Percentiles rank a stretch among this genome's conserved stretches.
phyloP scores from a whole-genome alignment of 2,797 vertebrate genomes.

The Microhierax caerulescens region DNA sequence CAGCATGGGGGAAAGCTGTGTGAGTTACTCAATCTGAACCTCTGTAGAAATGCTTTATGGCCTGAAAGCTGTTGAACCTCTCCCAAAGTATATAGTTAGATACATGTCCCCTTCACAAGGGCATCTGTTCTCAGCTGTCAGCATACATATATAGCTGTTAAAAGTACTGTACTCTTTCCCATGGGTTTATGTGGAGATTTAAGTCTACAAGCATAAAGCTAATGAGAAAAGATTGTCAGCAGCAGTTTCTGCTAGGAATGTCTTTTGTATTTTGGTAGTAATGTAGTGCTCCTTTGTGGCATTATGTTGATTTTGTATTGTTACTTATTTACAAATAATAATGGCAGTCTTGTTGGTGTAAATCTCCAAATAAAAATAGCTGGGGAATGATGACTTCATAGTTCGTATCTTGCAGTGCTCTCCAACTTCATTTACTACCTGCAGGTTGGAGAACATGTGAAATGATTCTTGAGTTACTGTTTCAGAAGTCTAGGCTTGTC shows the following conservation, averaged over 20 bases:
- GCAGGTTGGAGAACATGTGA: background rate
- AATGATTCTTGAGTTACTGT: background rate
- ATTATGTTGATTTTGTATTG: background rate
- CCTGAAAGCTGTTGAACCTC: background rate
- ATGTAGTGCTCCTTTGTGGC: background rate
- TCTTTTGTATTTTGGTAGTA: background rate
- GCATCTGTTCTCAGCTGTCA: background rate
- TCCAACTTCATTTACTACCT: background rate
- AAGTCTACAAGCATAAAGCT: background rate
- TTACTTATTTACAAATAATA: background rate
- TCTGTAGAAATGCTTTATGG: background rate
- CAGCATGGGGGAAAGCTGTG: background rate
- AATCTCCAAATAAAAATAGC: background rate
- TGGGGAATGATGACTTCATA: background rate
- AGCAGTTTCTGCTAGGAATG: background rate
- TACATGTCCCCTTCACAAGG: no score
- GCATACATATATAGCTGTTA: background rate
- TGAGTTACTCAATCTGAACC: background rate
- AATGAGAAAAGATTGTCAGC: background rate
- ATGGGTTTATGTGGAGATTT: background rate
- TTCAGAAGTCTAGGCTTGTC: background rate
- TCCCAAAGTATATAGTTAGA: background rate
- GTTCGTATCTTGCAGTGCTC: background rate
- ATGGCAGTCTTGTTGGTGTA: background rate
- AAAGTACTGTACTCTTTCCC: background rate